A percentile compares a stretch with the other conserved stretches of the same genome.
phyloP scores from a whole-genome alignment of 2,888 invertebrate genomes.

The Philereme transversata region DNA sequence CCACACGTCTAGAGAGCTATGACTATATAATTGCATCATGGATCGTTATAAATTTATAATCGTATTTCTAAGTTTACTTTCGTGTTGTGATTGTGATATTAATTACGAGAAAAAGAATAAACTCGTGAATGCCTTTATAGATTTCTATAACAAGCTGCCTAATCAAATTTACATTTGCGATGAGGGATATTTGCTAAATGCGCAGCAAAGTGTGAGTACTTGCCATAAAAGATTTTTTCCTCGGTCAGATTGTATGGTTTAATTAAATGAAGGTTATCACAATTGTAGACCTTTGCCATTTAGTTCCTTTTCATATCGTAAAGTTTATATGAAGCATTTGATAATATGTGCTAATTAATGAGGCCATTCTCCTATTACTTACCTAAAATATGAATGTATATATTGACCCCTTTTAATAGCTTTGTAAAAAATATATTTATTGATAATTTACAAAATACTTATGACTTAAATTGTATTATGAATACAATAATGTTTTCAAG shows the following conservation, averaged over 20 bases:
- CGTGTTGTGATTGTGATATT: slow-evolving; percentile 56
- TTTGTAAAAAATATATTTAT: too few relatives aligned
- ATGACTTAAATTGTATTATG: too few relatives aligned
- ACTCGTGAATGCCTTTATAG: slow-evolving; percentile 66
- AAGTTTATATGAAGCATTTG: background rate
- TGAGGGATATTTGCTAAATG: slow-evolving; percentile 69
- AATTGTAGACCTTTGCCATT: slow-evolving; percentile 24
- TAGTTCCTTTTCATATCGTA: slow-evolving; percentile 22
- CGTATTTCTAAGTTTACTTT: slow-evolving; percentile 49
- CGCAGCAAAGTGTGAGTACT: slow-evolving; percentile 73
- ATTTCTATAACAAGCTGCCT: slow-evolving; percentile 76
- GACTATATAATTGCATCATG: slow-evolving; percentile 59
- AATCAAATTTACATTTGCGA: slow-evolving; percentile 71
- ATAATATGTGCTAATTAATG: too few relatives aligned
- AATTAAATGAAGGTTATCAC: slow-evolving; percentile 42
- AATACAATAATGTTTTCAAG: too few relatives aligned
- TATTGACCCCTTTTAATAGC: too few relatives aligned
- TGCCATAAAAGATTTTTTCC: background rate
- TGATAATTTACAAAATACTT: too few relatives aligned
- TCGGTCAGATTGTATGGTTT: slow-evolving; percentile 4
- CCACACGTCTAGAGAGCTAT: slow-evolving; percentile 46
- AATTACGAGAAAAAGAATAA: slow-evolving; percentile 54
- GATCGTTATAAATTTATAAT: slow-evolving; percentile 44
- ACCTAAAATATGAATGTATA: too few relatives aligned
- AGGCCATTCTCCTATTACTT: too few relatives aligned